Base-by-base conservation (phyloP, 2,797 vertebrate species). In the Halcyon leucocephala region DNA sequence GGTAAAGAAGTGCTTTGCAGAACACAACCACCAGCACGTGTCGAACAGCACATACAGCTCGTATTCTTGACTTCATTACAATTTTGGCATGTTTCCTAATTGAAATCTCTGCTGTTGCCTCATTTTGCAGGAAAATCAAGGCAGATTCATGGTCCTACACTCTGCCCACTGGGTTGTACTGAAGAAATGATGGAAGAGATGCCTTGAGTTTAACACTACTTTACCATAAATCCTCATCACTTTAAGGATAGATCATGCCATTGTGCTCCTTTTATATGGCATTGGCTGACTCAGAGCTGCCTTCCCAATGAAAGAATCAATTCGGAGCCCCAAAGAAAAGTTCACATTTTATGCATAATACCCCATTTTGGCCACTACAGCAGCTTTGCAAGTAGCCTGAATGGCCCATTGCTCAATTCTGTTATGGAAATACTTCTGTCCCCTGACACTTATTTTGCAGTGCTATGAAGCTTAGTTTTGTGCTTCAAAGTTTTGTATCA, bases 401-500 rank as follows among this genome's bases (percentile, higher is more conserved):
- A 82, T 13, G 17, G 64, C 39, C 58, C 48, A 20, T 57, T 89
- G 80, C 85, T 93, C 82, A 77, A 42, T 79, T 89, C 80, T 80
- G 55, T 77, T 80, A 93, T 58, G 91, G 94, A 96, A 97, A 95
- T 89, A 64, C 66, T 89, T 67, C 80, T 71, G 67, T 79, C 82
- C 79, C 64, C 76, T 88, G 90, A 67, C 79, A 81, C 58, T 76
- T 90, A 66, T 66, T 91, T 58, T 83, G 35, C 62, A 51, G 52
- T 66, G 82, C 67, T 62, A 70, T 4, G 51, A 95, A 92, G 82
- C 90, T 92, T 66, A 86, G 60, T 72, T 83, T 92, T 92, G 69
- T 65, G 72, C 67, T 95, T 96, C 88, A 72, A 89, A 97, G 90
- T 96, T 96, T 91, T 55, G 81, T 65, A 93, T 49, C 72, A 55